Evolutionary conservation across 1,140 invertebrate genomes (phyloP), one percentile per base, ranked within the genome.

Genomic region (Geopemphigus sp.): DNA sequence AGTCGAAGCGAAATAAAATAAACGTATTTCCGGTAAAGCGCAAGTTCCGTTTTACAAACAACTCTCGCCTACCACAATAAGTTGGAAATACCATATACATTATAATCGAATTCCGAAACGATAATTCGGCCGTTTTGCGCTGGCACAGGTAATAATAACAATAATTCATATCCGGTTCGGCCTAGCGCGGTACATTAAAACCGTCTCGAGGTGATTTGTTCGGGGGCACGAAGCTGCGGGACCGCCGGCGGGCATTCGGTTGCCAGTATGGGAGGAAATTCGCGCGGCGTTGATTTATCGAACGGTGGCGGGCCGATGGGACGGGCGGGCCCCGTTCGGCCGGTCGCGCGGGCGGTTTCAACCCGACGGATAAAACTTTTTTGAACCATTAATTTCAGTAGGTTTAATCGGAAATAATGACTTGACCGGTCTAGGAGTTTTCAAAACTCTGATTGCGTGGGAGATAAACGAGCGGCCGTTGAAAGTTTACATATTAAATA

Each of bases 401-500:
- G 11, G 54, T 59, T 76, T 76, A 76, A 76, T 76, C 32, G 22
- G 54, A 57, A 76, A 76, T 59, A 76, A 76, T 24, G 73, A 76
- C 53, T 76, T 59, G 73, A 76, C 73, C 73, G 15, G 54, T 76
- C 56, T 39, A 59, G 22, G 54, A 76, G 73, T 76, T 76, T 76
- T 76, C 53, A 59, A 76, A 76, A 76, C 73, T 76, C 26, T 59
- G 73, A 76, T 76, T 76, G 73, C 73, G 59, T 45, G 59, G 17
- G 72, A 74, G 72, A 76, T 59, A 59, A 76, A 76, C 29, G 73
- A 76, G n/a, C 73, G 32, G 19, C 56, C 14, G 54, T 76, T 59
- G 73, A 76, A 76, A 76, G 73, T 76, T 76, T 76, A 76, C 73
- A 76, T 76, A 76, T 74, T 74, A 74, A 74, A 74, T 74, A 56